Base-by-base conservation (phyloP, 2,888 invertebrate genomes). In the Pristionchus exspectatus region DNA sequence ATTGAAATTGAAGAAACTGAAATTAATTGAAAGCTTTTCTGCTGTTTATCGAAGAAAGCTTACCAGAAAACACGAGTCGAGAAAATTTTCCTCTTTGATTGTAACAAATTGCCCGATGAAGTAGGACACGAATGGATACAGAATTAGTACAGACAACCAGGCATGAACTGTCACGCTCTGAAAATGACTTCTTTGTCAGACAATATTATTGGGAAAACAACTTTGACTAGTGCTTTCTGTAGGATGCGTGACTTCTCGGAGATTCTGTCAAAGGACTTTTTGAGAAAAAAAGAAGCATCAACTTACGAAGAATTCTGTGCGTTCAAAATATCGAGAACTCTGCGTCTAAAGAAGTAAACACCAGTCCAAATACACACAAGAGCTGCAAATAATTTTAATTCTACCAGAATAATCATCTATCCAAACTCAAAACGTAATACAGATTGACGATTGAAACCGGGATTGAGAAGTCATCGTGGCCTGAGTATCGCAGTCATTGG, bases 41-140 rank as follows among this genome's bases (percentile, higher is more conserved):
- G 0, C 2, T 72, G 12, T 18, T 30, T 2, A 2, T 72, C 33
- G 16, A 16, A n/a, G 24, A 72, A 72, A 18, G 38, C 33, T 77
- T n/a, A 77, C 74, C 38, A 77, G 44, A 44, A 77, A 77, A 30
- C 74, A 77, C 0, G 74, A 77, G 38, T 77, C 74, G 7, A 77
- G 74, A 44, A 77, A 77, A 24, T 77, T 77, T 24, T 44, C 74
- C 38, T 77, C 74, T 38, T 21, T 38, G 44, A 77, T 77, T 7
- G 27, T 44, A 5, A 77, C 44, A 21, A 77, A 44, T 44, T 77
- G 74, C 2, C 74, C 74, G 38, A 77, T 77, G 30, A 77, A 77
- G 44, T 77, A 77, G 9, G 74, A 77, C 2, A 77, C 44, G 24
- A 44, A 77, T 77, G 74, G 74, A 77, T 77, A 77, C n/a, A 77